These are phyloP conservation scores for Gymnobelideus leadbeateri DNA, from an alignment of 2,113 vertebrate species.

Conservation along the genomic window DNA sequence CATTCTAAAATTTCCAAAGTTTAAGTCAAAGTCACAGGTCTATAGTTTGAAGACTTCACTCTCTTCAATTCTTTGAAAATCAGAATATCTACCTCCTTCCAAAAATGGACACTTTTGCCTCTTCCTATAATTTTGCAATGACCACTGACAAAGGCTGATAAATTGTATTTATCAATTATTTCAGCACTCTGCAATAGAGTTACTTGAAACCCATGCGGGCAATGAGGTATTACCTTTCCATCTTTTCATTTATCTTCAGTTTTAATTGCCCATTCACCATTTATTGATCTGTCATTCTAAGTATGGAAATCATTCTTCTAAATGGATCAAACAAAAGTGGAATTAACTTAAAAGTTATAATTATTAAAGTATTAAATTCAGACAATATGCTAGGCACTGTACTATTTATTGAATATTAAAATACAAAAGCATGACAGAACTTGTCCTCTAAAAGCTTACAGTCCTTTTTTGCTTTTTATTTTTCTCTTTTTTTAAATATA, in stretches of 20 bases:
- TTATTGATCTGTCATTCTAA: neutral
- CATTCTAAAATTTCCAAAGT: too few species aligned
- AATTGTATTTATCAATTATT: neutral
- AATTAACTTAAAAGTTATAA: neutral
- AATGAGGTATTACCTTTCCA: neutral
- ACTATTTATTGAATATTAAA: neutral
- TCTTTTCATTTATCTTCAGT: neutral
- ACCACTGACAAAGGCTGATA: neutral
- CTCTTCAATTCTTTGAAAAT: neutral
- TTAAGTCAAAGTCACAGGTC: neutral
- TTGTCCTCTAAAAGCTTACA: neutral
- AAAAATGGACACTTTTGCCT: neutral
- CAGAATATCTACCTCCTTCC: neutral
- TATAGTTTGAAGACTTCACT: neutral
- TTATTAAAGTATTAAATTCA: neutral
- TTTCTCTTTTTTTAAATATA: too few species aligned
- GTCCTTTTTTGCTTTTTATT: too few species aligned
- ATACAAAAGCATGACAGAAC: neutral
- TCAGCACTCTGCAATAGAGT: neutral
- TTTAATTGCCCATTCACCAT: neutral
- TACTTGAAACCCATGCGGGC: neutral
- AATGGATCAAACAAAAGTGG: neutral
- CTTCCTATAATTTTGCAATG: neutral
- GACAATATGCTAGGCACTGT: neutral
- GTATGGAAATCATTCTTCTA: neutral